Percentiles rank a stretch among this genome's conserved stretches.
These are phyloP conservation scores for Poecile montanus DNA, from an alignment of 2,797 vertebrate genomes.

Conservation along the genomic window DNA sequence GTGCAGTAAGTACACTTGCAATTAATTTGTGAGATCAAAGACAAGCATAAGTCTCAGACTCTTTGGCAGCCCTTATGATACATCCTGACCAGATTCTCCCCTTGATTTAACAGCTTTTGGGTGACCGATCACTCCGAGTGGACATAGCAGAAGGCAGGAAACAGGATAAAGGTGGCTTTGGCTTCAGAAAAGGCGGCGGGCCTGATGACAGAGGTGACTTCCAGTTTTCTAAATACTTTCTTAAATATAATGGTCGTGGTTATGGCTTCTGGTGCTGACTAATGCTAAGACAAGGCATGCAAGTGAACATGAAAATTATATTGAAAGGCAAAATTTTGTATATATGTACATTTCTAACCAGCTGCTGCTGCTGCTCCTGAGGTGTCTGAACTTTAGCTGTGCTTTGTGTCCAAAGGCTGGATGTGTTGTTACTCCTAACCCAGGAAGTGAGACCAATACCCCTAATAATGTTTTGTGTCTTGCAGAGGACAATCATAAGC, in stretches of 20 bases:
- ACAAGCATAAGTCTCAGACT: not conserved
- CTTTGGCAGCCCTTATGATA: not conserved
- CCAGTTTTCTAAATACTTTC: not conserved
- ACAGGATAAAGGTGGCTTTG: constrained; percentile 94
- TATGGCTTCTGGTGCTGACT: not conserved
- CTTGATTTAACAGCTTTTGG: constrained; percentile 82
- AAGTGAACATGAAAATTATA: not conserved
- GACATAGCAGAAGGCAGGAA: constrained; percentile 97
- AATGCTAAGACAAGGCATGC: not conserved
- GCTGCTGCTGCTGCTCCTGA: not conserved
- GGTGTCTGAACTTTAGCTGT: constrained; percentile 16
- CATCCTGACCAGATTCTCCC: not conserved
- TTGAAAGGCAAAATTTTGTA: not conserved
- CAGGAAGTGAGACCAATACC: constrained; percentile 68
- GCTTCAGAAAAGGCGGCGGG: constrained; percentile 89
- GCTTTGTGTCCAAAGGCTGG: constrained; percentile 19
- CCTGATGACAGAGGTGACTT: constrained; percentile 90
- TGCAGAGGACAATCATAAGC: constrained; percentile 58
- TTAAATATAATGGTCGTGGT: not conserved
- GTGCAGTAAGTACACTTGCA: constrained; percentile 87
- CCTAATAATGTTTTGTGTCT: not conserved
- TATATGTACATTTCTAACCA: not conserved
- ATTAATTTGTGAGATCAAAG: not conserved
- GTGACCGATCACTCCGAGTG: constrained; percentile 90
- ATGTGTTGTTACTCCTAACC: constrained; percentile 31